Evolutionary conservation across 1,140 invertebrate genomes (phyloP).

Genomic region (Papilio helenus): DNA sequence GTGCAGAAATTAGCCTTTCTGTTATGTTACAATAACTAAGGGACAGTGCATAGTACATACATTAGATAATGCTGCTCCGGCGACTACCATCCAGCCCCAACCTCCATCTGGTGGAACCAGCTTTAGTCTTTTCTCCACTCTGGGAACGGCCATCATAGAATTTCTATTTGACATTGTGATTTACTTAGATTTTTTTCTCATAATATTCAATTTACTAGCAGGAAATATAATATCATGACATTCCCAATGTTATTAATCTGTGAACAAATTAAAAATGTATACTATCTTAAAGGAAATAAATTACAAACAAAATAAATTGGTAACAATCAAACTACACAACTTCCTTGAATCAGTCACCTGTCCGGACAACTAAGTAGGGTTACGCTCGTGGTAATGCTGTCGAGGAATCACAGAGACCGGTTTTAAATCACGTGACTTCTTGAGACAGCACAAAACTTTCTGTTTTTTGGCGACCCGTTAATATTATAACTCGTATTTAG

Average conservation of each 20-base stretch:
- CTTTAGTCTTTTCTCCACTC: conserved; percentile 64
- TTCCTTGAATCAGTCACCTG: conserved; percentile 14
- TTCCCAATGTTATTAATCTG: background rate
- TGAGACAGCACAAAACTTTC: background rate
- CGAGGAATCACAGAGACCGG: conserved; percentile 2
- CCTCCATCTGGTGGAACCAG: conserved; percentile 85
- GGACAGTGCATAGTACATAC: conserved; percentile 77
- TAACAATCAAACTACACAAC: background rate
- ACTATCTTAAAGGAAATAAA: background rate
- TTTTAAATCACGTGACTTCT: conserved; percentile 9
- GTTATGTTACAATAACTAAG: too few species aligned
- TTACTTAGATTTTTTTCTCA: background rate
- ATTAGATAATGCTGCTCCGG: conserved; percentile 85
- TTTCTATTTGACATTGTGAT: conserved; percentile 62
- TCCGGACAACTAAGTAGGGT: conserved; percentile 26
- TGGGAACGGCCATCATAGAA: conserved; percentile 48
- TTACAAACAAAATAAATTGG: background rate
- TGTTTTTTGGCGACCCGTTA: background rate
- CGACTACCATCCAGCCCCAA: conserved; percentile 87
- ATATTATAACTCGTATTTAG: background rate
- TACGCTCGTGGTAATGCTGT: conserved; percentile 1
- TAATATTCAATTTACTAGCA: background rate
- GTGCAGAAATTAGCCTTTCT: too few species aligned
- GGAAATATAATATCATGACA: background rate
- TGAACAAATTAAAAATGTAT: conserved; percentile 7